phyloP scores from a whole-genome alignment of 2,888 invertebrate species.

The Sinelater perroti region DNA sequence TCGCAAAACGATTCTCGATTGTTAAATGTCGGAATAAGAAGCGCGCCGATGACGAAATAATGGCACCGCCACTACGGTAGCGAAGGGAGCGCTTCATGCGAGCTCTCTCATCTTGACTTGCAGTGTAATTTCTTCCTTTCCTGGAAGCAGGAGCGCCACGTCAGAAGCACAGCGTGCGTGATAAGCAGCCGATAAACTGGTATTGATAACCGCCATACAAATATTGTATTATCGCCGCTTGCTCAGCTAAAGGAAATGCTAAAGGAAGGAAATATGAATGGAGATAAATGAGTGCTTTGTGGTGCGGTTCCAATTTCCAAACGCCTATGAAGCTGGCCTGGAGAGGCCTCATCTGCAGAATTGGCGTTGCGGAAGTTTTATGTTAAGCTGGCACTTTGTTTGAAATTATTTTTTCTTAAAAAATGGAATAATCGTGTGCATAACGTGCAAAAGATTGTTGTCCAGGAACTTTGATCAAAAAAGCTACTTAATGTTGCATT shows the following conservation, averaged over 20 bases:
- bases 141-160: constrained; percentile 22
- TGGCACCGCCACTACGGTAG: neutral
- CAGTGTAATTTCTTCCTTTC: constrained; percentile 22
- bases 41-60: too few relatives aligned
- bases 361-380: too few relatives aligned
- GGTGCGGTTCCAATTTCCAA: constrained; percentile 7
- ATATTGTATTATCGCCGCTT: constrained; percentile 43
- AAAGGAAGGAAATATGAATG: constrained; percentile 40
- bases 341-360: too few relatives aligned
- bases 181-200: constrained; percentile 37
- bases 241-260: constrained; percentile 43
- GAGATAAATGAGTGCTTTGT: constrained; percentile 38
- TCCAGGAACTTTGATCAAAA: too few relatives aligned
- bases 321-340: too few relatives aligned
- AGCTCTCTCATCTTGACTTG: neutral
- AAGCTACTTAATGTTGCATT: too few relatives aligned
- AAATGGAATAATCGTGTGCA: too few relatives aligned
- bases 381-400: too few relatives aligned
- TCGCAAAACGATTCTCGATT: neutral
- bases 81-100: neutral
- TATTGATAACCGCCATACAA: constrained; percentile 44
- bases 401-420: too few relatives aligned
- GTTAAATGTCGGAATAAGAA: too few relatives aligned
- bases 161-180: constrained; percentile 20
- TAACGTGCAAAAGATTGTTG: too few relatives aligned